Base-by-base conservation (phyloP, 2,113 vertebrate species). In the Etheostoma cragini region DNA sequence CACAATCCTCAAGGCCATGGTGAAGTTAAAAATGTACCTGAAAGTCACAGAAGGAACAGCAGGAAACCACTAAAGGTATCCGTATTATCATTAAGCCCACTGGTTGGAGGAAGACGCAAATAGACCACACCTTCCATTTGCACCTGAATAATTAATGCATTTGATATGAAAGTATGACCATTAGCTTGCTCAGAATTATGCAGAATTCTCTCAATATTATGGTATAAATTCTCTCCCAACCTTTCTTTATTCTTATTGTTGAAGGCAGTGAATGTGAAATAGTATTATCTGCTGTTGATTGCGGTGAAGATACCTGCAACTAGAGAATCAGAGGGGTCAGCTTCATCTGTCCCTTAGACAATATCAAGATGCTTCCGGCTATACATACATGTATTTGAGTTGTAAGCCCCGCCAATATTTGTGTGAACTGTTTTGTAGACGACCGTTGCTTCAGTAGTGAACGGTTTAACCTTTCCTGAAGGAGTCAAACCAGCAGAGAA, bases 181-280 rank as follows among this genome's bases (percentile, higher is more conserved):
- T 10, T 17, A 62, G 56, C 3, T 4, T 4, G 0, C 53, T 71
- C 38, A 14, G 52, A 47, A 53, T 76, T 66, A 46, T 76, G 52
- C 11, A 53, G 17, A 54, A 71, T 22, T 12, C 24, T 47, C 24
- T 71, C 8, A 57, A 16, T 26, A n/a, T 45, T 14, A 14, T 8
- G 68, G 13, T 61, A 61, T 17, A 72, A 24, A 73, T 73, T 62
- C 0, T 42, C n/a, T 42, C 69, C 69, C 56, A 49, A 42, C 63
- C n/a, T 45, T 38, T 79, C 42, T 26, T 15, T 3, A 0, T 5
- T 47, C 21, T 21, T 66, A 19, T 60, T 54, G 42, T 68, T 57
- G 13, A 52, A 57, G 19, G 65, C 47, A 62, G 38, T 66, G 26
- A 58, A 70, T 45, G 24, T 75, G 17, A 79, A 67, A n/a, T 73